Evolutionary conservation across 2,113 vertebrate genomes (phyloP).

Genomic region (Casuarius casuarius): DNA sequence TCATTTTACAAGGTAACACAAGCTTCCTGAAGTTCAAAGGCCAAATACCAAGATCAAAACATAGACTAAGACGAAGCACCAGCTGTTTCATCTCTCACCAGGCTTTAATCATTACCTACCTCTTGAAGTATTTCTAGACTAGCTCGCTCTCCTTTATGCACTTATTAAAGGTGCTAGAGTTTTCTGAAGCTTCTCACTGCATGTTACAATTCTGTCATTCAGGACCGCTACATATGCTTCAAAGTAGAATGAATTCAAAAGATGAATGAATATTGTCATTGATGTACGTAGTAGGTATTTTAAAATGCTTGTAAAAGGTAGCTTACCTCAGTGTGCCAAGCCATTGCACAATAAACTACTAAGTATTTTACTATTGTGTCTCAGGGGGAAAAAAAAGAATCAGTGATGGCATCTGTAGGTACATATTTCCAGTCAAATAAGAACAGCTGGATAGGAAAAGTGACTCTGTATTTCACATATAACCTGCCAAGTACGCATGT

Average conservation of each 20-base stretch:
- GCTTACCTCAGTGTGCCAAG: not conserved
- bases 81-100: not conserved
- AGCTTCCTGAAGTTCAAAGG: not conserved
- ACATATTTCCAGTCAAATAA: fast-evolving
- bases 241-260: not conserved
- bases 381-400: not conserved
- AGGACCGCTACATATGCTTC: not conserved
- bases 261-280: not conserved
- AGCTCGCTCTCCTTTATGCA: not conserved
- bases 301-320: not conserved
- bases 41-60: not conserved
- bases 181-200: not conserved
- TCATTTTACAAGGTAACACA: not conserved
- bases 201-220: not conserved
- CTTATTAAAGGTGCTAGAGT: not conserved
- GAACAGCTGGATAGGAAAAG: not conserved
- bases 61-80: not conserved
- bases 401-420: not conserved
- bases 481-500: not conserved
- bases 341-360: not conserved
- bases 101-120: not conserved
- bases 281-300: not conserved
- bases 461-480: not conserved
- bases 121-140: not conserved
- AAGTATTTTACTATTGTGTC: not conserved